Base-by-base conservation (phyloP, 2,888 invertebrate species). In the Stramonita haemastoma region DNA sequence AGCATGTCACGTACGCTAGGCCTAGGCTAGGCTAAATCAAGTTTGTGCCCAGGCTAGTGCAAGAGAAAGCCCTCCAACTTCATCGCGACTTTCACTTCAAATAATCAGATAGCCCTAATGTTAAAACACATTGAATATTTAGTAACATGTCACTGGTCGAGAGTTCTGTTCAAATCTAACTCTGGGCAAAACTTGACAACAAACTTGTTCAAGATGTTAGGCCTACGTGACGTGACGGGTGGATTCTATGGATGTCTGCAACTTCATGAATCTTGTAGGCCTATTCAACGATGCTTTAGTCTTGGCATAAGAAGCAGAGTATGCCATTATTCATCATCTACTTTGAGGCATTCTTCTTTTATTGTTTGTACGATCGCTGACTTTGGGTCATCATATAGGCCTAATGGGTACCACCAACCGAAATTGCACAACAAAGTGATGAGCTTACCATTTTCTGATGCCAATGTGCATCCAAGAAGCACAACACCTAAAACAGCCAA, bases 401-500 rank as follows among this genome's bases (percentile, higher is more conserved):
- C 29, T 79, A 29, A 15, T 22, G 36, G 17, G 17, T 11, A 81
- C 22, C 36, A 5, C 19, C 32, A 81, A 81, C 5, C n/a, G 17
- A 81, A 32, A 32, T 15, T 19, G 66, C 4, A 66, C 17, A 66
- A 22, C 17, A 26, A 79, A 32, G 17, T 34, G 19, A 46, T 46
- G 46, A 46, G 22, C 60, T 66, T 57, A 86, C 66, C 66, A 57
- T 60, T 32, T 57, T 85, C 84, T 36, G 84, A 34, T 29, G 86
- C 86, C 86, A 29, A 66, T 56, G 29, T 86, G 66, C 32, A 34
- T 19, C 34, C 66, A 2, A 85, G n/a, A 57, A 85, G n/a, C 32
- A 57, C n/a, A 26, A 57, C 66, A 66, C 86, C 29, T 6, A 66
- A 66, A 22, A 66, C 29, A 29, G 32, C 22, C 22, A 86, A 26